Evolutionary conservation across 2,888 invertebrate species (phyloP), one percentile per base, ranked within the genome.

Genomic region (Ochropleura leucogaster): DNA sequence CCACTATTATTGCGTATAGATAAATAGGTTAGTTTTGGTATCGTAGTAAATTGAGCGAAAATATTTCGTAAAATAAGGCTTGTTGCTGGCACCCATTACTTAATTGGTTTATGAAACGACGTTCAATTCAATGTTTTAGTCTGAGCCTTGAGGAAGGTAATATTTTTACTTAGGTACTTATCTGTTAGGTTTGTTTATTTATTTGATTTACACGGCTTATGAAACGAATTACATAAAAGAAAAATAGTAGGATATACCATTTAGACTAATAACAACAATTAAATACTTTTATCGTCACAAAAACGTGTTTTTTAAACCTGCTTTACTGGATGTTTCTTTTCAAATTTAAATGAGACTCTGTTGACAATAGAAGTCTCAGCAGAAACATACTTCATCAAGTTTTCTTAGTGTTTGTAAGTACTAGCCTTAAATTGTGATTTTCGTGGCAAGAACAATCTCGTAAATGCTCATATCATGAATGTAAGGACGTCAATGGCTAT

Each of bases 1-100:
- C 90, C 93, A 92, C 92, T 93, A 93, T 92, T 93, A 92, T 91
- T 90, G 89, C 49, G 66, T 75, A 69, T 51, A 57, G 42, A 65
- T 69, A 75, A 62, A 72, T 65, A 68, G 57, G n/a, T 49, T 72
- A 51, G 62, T 74, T 74, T 53, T 30, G n/a, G 18, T 60, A 65
- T 72, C 51, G 62, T 62, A 5, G 57, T 63, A 62, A 60, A 49
- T 55, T 47, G n/a, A 12, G 40, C 72, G 51, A 72, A 80, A 55
- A 66, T 18, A 4, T 55, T 73, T 57, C 0, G 7, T 10, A n/a
- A n/a, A 59, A 59, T 44, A 44, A 1, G 12, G 6, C 14, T 68
- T 18, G 46, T 55, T 47, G 3, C 5, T 40, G 16, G 42, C 44
- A 4, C 20, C 12, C 20, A 12, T 57, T 57, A 30, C 8, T 12